phyloP scores from a whole-genome alignment of 2,113 vertebrate species.

The Psittacula cyanocephala region DNA sequence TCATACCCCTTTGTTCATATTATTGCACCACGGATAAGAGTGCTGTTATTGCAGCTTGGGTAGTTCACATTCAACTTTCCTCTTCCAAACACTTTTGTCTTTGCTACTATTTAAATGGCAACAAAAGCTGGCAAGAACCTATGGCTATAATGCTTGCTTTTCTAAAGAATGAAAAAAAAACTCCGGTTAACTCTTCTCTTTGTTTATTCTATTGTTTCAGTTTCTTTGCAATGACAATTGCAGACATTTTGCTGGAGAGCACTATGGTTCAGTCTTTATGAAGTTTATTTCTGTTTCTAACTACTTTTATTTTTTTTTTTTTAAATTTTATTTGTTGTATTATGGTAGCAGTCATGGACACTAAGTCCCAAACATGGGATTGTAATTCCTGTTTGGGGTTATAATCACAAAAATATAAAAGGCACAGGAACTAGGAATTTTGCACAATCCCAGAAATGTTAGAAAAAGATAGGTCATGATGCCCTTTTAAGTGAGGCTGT shows the following conservation, averaged over 20 bases:
- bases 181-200: constrained; percentile 28
- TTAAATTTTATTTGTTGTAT: not conserved
- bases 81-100: not conserved
- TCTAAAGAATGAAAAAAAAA: constrained; percentile 4
- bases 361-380: not conserved
- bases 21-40: not conserved
- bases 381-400: not conserved
- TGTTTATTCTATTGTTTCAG: constrained; percentile 20
- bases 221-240: constrained; percentile 25
- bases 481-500: not conserved
- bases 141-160: not conserved
- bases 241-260: not conserved
- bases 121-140: not conserved
- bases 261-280: not conserved
- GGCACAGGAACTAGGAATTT: not conserved
- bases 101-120: not conserved
- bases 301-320: not conserved
- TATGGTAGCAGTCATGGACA: not conserved
- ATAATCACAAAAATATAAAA: constrained; percentile 16
- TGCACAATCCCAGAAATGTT: not conserved
- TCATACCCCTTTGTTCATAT: not conserved
- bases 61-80: not conserved
- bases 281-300: constrained; percentile 33
- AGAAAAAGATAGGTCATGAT: not conserved
- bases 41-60: not conserved